Base-by-base conservation (phyloP, 2,113 vertebrate species). In the Polyodon spathula region DNA sequence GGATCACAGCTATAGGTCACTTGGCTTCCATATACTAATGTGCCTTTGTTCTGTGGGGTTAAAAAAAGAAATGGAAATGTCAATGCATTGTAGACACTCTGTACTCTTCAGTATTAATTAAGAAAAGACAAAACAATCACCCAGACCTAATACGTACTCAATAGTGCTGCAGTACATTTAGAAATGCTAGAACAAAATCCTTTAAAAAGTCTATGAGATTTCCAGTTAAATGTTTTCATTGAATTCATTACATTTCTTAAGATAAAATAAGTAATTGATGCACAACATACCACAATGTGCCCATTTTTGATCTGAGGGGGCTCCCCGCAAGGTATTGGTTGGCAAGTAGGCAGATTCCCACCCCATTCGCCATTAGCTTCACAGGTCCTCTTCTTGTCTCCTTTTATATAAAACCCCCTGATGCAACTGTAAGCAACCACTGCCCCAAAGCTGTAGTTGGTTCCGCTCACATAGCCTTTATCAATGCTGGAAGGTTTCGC, bases 351-450 rank as follows among this genome's bases (percentile, higher is more conserved):
- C 43, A 90, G 78, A 53, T 62, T 78, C 58, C 88, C 87, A 48
- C 92, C 93, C 96, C 96, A 99, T 17, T 88, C 89, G 12, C 96
- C 96, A 1, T 90, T 89, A 63, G 93, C 94, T 62, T 92, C 88
- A 38, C 96, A 99, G 5, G 88, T 94, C 43, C 92, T 85, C 71
- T 88, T 96, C 81, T 99, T 99, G 69, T 97, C 92, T 39, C 93
- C 95, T 70, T 91, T 89, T 71, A 99, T 97, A 61, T 95, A 74
- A 78, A 90, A 98, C 0, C 96, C 96, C 16, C 82, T 91, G 70
- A 89, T 84, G 73, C 96, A 99, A 80, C 91, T 95, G 44, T 99
- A 98, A 6, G 96, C 96, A 68, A 99, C 88, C 64, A 96, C 65
- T 0, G 95, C 92, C 57, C 93, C 95, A 44, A 99, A 99, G 64